phyloP scores from a whole-genome alignment of 2,113 vertebrate genomes.

The Mus pahari region DNA sequence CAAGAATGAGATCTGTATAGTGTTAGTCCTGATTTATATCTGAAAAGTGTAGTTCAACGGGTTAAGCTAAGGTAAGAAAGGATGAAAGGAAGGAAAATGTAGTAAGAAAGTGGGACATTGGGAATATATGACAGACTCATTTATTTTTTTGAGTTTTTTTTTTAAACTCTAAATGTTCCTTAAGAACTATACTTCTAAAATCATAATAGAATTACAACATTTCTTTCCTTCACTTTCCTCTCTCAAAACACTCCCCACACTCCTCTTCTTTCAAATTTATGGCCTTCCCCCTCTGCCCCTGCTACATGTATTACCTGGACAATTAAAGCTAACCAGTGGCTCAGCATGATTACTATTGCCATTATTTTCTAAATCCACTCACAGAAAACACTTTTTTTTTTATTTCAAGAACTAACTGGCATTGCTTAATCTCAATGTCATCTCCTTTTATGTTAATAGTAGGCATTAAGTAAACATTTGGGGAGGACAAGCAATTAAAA shows the following conservation, averaged over 20 bases:
- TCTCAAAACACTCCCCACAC: background rate
- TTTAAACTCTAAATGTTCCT: background rate
- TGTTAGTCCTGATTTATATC: background rate
- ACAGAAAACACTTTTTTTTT: background rate
- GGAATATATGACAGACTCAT: background rate
- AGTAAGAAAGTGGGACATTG: background rate
- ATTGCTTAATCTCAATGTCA: background rate
- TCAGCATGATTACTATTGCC: background rate
- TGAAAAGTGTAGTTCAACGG: background rate
- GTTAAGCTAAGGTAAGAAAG: background rate
- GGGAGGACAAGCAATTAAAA: background rate
- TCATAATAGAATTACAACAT: background rate
- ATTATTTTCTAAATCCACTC: background rate
- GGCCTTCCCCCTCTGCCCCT: accelerated
- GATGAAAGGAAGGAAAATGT: too few relatives aligned
- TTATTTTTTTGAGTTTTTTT: background rate
- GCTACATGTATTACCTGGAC: background rate
- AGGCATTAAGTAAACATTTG: constrained; percentile 26
- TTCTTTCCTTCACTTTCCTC: too few relatives aligned
- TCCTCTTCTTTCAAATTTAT: background rate
- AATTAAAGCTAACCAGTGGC: background rate
- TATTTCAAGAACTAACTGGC: background rate
- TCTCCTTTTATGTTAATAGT: background rate
- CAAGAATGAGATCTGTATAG: background rate
- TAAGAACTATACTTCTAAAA: background rate